Base-by-base conservation (phyloP, 2,888 invertebrate genomes). In the Phyto melanocephala region DNA sequence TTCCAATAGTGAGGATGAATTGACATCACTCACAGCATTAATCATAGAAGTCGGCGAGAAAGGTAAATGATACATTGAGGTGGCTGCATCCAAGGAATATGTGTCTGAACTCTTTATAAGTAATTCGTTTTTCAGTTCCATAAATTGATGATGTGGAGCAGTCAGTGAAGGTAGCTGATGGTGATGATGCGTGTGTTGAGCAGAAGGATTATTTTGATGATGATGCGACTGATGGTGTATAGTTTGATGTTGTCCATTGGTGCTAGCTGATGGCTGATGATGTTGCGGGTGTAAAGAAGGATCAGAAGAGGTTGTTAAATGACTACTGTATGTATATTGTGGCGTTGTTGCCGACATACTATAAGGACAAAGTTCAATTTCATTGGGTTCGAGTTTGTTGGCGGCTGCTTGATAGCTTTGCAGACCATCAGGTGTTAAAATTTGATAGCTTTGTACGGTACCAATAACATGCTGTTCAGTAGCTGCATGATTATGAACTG, bases 31-130 rank as follows among this genome's bases (percentile, higher is more conserved):
- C 63, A 90, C 90, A 60, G 90, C 89, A 85, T 90, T 90, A 76
- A 90, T 90, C 90, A 90, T 90, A 72, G 90, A 90, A 13, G 87
- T 89, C 56, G 90, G 90, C 82, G 90, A 90, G 86, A 90, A 90
- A 72, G 90, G 90, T 85, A 90, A 87, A 81, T 90, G 90, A 82
- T 90, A 90, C 90, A 90, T 89, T 82, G 90, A 89, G 80, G 88
- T 81, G 83, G 90, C 86, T 79, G 90, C 86, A 84, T 90, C 90
- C 86, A 89, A 81, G 71, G 89, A 85, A 78, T 89, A 90, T 6
- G 88, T 87, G 84, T 90, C 90, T 56, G 86, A 86, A 71, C 88
- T 86, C 85, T 90, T 90, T 62, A 90, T 88, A 11, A 90, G 84
- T 79, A 90, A 78, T 83, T 90, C 90, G 24, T 90, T 90, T 83